Evolutionary conservation across 2,797 vertebrate species (phyloP).

Genomic region (Bradypodion ventrale): DNA sequence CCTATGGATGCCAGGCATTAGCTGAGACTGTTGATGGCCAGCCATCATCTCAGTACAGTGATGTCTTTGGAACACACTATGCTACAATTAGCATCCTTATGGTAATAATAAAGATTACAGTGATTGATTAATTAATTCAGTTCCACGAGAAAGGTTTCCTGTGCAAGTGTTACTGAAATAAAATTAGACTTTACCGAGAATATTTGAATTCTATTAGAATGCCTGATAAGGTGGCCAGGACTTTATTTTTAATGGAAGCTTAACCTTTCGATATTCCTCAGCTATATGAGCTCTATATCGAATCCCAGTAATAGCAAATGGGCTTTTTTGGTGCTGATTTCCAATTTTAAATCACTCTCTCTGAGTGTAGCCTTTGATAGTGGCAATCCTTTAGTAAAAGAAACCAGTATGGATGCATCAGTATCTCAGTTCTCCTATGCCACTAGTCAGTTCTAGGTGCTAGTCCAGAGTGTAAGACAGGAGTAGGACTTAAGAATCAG

Average conservation of each 20-base stretch:
- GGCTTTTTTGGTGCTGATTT: not conserved
- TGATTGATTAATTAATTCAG: no score
- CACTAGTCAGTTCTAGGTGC: not conserved
- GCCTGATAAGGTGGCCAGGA: not conserved
- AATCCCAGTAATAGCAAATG: no score
- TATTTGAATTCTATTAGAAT: not conserved
- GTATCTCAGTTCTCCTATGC: no score
- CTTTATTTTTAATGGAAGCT: not conserved
- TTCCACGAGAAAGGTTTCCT: not conserved
- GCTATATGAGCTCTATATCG: no score
- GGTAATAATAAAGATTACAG: no score
- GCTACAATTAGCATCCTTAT: no score
- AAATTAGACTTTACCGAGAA: not conserved
- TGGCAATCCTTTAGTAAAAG: no score
- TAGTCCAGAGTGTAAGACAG: not conserved
- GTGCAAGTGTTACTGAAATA: not conserved
- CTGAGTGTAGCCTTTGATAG: not conserved
- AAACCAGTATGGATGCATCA: no score
- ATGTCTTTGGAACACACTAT: no score
- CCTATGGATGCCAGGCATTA: not conserved
- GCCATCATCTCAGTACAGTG: not conserved
- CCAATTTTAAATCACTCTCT: not conserved
- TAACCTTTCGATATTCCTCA: not conserved
- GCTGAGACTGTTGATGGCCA: not conserved
- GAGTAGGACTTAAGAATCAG: not conserved